Base-by-base conservation (phyloP, 2,888 invertebrate species). In the Morpho deidamia region DNA sequence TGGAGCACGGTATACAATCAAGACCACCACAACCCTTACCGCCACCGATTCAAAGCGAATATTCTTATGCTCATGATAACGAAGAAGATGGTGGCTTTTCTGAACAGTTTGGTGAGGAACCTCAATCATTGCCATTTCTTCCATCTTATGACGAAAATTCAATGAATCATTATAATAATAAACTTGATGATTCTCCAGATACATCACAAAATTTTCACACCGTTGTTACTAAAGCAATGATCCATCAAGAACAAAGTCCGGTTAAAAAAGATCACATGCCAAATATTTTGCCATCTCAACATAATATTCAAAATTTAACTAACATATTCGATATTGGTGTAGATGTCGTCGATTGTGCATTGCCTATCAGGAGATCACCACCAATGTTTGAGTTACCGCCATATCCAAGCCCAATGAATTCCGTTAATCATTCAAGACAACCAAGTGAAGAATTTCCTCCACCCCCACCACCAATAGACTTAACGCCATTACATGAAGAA, bases 401-500 rank as follows among this genome's bases (percentile, higher is more conserved):
- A 0, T 96, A 96, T 73, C 96, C 96, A 1, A 94, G 94, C 67
- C 95, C 95, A 1, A 91, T 94, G 64, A 92, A 92, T 63, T 95
- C 95, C 0, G 93, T 92, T 0, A 92, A 94, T 51, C 96, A 96
- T 77, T 96, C 96, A 1, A 89, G 96, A 45, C 96, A 96, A 77
- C 93, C 95, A 0, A 96, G 96, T 76, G 96, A 96, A 80, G 96
- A 97, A 68, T 96, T 97, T 68, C 96, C 96, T 45, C 96, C 96
- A 7, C 96, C 96, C n/a, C 96, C 96, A 0, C 94, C 95, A 1
- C 94, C 94, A 0, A 91, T 95, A 44, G 94, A 95, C 61, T 83
- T 94, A 59, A 92, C 92, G 14, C 91, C 92, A 0, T 79, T 94
- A 0, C 92, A 93, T 56, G 92, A 93, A 60, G 92, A 93, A 74